phyloP scores from a whole-genome alignment of 92 coral and sea anemone genomes.

The Hydrozoanthus gracilis region DNA sequence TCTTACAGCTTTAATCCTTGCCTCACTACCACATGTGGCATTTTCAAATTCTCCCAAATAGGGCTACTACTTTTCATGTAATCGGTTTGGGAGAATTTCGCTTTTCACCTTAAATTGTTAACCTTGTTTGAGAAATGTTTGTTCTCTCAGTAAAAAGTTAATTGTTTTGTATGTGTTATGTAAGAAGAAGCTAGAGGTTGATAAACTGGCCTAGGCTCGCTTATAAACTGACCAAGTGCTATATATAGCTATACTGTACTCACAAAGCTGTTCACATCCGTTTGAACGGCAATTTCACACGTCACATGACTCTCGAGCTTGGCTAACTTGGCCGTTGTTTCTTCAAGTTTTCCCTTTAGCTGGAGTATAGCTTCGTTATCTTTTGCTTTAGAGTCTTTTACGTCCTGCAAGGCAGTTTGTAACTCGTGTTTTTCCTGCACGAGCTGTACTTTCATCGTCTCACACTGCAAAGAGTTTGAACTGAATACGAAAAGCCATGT shows the following conservation, averaged over 20 bases:
- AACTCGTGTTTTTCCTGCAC: background rate
- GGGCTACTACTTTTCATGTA: too few species aligned
- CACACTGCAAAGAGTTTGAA: conserved; percentile 1
- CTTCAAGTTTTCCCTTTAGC: conserved; percentile 14
- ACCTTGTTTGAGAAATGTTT: too few species aligned
- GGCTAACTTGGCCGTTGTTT: background rate
- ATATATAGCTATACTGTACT: background rate
- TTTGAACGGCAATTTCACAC: conserved; percentile 4
- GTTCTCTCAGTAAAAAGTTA: background rate
- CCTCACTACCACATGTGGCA: too few species aligned
- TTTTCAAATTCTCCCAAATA: too few species aligned
- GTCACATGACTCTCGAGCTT: conserved; percentile 17
- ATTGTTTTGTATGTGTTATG: too few species aligned
- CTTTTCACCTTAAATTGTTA: too few species aligned
- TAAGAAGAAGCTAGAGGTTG: too few species aligned
- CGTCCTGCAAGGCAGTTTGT: background rate
- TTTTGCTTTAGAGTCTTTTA: background rate
- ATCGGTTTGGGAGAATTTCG: too few species aligned
- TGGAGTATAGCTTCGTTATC: conserved; percentile 3
- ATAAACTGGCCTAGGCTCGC: too few species aligned
- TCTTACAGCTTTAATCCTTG: too few species aligned
- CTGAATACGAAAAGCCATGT: background rate
- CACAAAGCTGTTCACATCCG: background rate
- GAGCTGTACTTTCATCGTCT: conserved; percentile 15
- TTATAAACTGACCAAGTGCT: background rate